These are phyloP conservation scores for Anolis carolinensis DNA, from an alignment of 2,113 vertebrate species.

Conservation along the genomic window DNA sequence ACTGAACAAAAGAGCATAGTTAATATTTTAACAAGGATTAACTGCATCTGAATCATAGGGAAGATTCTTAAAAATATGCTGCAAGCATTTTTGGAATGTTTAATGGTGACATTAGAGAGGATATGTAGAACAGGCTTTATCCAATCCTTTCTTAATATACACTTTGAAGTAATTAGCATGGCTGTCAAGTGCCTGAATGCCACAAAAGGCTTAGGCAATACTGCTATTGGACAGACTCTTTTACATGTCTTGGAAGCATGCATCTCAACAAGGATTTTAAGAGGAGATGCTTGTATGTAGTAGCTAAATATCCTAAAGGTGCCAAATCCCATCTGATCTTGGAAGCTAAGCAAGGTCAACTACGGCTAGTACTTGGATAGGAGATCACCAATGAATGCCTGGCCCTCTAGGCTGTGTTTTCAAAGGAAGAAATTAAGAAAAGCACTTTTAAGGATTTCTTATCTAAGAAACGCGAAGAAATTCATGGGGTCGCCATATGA, in stretches of 20 bases:
- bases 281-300: background rate
- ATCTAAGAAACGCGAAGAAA: too few species aligned
- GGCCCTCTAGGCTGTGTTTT: too few species aligned
- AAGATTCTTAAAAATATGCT: slow-evolving; percentile 26
- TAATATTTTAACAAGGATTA: slow-evolving; percentile 55
- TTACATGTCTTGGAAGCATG: background rate
- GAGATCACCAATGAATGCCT: too few species aligned
- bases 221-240: background rate
- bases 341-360: too few species aligned
- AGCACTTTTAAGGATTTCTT: too few species aligned
- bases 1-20: slow-evolving; percentile 37
- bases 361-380: too few species aligned
- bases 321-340: too few species aligned
- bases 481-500: too few species aligned
- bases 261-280: background rate
- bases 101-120: background rate
- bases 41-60: slow-evolving; percentile 27
- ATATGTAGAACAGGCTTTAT: background rate
- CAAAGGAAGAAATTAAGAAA: too few species aligned
- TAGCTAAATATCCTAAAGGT: too few species aligned
- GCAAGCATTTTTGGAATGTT: slow-evolving; percentile 29
- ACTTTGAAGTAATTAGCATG: background rate
- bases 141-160: background rate
- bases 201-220: background rate
- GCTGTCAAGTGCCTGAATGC: background rate